Evolutionary conservation across 2,113 vertebrate species (phyloP).

Genomic region (Promerops cafer): DNA sequence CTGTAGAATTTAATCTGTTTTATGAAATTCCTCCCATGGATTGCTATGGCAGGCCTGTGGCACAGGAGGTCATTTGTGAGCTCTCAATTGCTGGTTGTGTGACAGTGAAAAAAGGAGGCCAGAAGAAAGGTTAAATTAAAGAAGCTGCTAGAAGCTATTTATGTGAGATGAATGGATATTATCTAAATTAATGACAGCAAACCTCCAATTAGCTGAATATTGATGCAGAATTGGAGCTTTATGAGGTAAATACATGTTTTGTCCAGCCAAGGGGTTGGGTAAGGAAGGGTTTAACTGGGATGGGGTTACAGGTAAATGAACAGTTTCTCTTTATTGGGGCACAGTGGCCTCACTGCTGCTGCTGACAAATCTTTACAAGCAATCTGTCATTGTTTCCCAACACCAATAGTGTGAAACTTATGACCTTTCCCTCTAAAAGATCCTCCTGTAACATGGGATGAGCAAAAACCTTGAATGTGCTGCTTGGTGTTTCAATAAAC

Average conservation of each 20-base stretch:
- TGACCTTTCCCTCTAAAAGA: neutral
- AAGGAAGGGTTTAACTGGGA: neutral
- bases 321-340: neutral
- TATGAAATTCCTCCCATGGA: conserved; percentile 4
- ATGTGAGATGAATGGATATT: neutral
- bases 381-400: neutral
- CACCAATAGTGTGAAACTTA: neutral
- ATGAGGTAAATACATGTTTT: conserved; percentile 26
- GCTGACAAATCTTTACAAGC: neutral
- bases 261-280: neutral
- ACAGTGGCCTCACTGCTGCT: neutral
- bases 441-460: neutral
- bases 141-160: conserved; percentile 32
- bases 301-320: neutral
- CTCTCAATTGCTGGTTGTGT: conserved; percentile 34
- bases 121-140: conserved; percentile 42
- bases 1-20: neutral
- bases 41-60: neutral
- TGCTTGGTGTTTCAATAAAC: neutral
- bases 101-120: neutral
- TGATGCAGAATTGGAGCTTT: neutral
- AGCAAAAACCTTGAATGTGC: neutral
- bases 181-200: conserved; percentile 47
- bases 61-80: conserved; percentile 11
- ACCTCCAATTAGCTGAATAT: conserved; percentile 32